These are phyloP conservation scores for Brachyhypopomus gauderio DNA, from an alignment of 2,113 vertebrate species.

Conservation along the genomic window DNA sequence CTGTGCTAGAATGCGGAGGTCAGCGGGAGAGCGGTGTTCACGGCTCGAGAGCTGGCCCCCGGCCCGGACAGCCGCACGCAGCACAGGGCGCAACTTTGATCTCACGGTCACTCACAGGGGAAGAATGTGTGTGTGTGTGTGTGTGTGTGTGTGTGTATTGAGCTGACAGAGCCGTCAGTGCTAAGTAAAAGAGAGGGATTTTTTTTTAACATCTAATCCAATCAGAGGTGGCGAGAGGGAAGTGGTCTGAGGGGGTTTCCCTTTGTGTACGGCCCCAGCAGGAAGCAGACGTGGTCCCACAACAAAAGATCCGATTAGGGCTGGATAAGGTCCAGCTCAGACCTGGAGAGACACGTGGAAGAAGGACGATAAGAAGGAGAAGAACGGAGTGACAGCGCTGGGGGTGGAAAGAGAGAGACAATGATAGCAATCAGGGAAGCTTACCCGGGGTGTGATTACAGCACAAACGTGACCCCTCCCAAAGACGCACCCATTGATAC, in stretches of 20 bases:
- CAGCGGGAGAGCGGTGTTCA: slow-evolving; percentile 22
- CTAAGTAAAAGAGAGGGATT: slow-evolving; percentile 30
- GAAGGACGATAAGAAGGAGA: slow-evolving; percentile 29
- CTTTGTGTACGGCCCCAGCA: slow-evolving; percentile 48
- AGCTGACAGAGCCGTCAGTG: slow-evolving; percentile 7
- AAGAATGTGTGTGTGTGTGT: not conserved
- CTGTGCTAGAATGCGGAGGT: slow-evolving; percentile 7
- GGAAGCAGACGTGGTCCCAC: slow-evolving; percentile 56
- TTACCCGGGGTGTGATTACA: not conserved
- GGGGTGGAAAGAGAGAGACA: not conserved
- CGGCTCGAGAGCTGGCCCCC: not conserved
- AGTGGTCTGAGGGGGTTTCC: slow-evolving; percentile 23
- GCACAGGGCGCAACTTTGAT: slow-evolving; percentile 35
- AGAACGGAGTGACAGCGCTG: not conserved
- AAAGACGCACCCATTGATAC: slow-evolving; percentile 19
- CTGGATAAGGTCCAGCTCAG: slow-evolving; percentile 45
- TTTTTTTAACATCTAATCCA: slow-evolving; percentile 41
- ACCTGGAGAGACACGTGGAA: slow-evolving; percentile 40
- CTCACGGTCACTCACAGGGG: not conserved
- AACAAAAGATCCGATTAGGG: slow-evolving; percentile 53
- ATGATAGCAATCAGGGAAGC: slow-evolving; percentile 7
- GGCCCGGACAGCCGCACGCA: not conserved
- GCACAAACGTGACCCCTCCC: not conserved
- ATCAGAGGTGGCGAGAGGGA: slow-evolving; percentile 47
- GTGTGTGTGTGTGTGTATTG: slow-evolving; percentile 22